A percentile compares a stretch with the other conserved stretches of the same genome.
phyloP scores from a whole-genome alignment of 2,113 vertebrate species.

The Isurus oxyrinchus region DNA sequence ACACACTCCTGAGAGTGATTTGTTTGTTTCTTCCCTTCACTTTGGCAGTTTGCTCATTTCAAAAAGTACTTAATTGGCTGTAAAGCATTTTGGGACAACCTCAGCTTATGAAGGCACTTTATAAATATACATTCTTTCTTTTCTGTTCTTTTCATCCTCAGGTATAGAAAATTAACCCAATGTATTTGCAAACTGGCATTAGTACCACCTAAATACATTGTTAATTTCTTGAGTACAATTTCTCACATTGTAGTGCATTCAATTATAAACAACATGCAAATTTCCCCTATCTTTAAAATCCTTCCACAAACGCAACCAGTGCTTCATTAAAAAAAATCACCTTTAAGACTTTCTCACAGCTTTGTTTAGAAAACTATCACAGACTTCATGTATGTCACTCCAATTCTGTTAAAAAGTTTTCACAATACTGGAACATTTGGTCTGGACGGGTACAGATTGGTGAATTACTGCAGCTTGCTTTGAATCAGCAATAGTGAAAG shows the following conservation, averaged over 20 bases:
- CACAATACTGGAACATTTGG: constrained; percentile 3
- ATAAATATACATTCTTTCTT: background rate
- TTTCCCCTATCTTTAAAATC: background rate
- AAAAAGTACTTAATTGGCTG: background rate
- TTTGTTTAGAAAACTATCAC: too few relatives aligned
- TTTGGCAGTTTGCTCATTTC: background rate
- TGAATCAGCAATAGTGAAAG: constrained; percentile 42
- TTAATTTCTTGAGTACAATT: background rate
- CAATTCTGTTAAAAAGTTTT: background rate
- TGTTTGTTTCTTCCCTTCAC: too few relatives aligned
- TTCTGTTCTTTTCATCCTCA: background rate
- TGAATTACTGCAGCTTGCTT: constrained; percentile 38
- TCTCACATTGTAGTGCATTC: background rate
- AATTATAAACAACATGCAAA: background rate
- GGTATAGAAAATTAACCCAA: background rate
- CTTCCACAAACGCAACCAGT: too few relatives aligned
- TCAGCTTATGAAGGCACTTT: background rate
- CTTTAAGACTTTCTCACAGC: background rate
- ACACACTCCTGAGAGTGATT: too few relatives aligned
- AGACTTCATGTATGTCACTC: background rate
- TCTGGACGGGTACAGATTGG: background rate
- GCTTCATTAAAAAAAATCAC: background rate
- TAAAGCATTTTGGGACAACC: background rate
- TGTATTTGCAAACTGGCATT: background rate
- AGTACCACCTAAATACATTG: background rate